Conservation (phyloP, 2,113 vertebrate species). For the Vombatus ursinus region DNA sequence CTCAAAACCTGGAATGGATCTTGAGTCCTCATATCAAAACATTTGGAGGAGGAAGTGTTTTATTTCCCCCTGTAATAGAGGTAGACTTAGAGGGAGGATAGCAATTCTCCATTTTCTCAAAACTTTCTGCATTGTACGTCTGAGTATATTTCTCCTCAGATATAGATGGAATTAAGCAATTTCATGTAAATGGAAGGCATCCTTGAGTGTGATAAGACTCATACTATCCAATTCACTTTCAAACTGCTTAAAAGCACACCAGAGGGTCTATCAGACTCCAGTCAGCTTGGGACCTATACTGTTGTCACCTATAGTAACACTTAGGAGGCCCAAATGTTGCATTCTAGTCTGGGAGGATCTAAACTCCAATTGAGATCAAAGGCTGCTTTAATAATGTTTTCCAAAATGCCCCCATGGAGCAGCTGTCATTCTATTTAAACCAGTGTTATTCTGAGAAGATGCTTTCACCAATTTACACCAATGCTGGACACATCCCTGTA, state of each 20-base stretch:
- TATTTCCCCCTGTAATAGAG: background rate
- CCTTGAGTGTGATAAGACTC: background rate
- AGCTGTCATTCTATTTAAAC: background rate
- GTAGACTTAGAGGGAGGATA: background rate
- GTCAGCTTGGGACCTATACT: background rate
- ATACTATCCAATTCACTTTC: slow-evolving; percentile 4
- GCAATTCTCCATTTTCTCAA: background rate
- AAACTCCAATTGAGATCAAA: slow-evolving; percentile 24
- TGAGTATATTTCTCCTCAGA: background rate
- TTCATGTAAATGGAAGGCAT: background rate
- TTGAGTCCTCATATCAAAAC: background rate
- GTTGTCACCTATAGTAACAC: background rate
- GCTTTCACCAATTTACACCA: too few relatives aligned
- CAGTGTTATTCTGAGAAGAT: background rate
- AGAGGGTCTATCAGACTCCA: background rate
- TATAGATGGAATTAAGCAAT: background rate
- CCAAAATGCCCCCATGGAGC: background rate
- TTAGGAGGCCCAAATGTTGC: background rate
- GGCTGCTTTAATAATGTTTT: background rate
- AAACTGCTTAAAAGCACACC: background rate
- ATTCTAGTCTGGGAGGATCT: slow-evolving; percentile 9
- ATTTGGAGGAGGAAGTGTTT: background rate
- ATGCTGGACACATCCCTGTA: too few relatives aligned
- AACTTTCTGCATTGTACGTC: background rate
- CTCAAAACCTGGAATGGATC: background rate